Evolutionary conservation across 2,888 invertebrate genomes (phyloP).

Genomic region (Cataglyphis rosenhaueri): DNA sequence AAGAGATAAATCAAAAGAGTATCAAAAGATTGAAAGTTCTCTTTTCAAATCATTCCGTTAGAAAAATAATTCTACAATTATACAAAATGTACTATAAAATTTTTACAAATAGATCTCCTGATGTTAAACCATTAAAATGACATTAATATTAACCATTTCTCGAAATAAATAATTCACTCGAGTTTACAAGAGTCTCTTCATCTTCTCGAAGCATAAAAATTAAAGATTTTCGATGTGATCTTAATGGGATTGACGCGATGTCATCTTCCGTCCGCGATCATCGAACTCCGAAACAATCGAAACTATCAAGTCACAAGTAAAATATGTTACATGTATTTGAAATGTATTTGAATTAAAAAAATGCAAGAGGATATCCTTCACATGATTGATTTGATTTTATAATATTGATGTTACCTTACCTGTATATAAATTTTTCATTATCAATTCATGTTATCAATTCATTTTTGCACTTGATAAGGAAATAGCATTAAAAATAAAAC

Average conservation of each 20-base stretch:
- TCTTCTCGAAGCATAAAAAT: conserved; percentile 5
- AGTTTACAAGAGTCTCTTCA: background rate
- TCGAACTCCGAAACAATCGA: conserved; percentile 32
- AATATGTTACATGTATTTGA: conserved; percentile 14
- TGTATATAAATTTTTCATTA: background rate
- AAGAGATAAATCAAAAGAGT: background rate
- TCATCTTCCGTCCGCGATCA: background rate
- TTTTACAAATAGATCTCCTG: background rate
- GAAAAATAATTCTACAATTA: background rate
- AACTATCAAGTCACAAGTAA: conserved; percentile 19
- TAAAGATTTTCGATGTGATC: conserved; percentile 42
- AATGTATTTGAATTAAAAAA: conserved; percentile 14
- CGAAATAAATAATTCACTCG: background rate
- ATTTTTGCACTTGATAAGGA: background rate
- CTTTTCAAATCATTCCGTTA: background rate
- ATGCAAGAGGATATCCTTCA: conserved; percentile 32
- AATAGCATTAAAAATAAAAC: conserved; percentile 4
- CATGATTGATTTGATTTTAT: background rate
- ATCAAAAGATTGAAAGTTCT: background rate
- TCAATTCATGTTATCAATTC: background rate
- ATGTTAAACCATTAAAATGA: conserved; percentile 12
- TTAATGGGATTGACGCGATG: background rate
- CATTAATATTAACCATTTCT: background rate
- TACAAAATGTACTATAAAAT: background rate
- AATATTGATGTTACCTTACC: background rate